These are phyloP conservation scores for Drosophila murphyi DNA, from an alignment of 1,140 invertebrate species.

Conservation along the genomic window DNA sequence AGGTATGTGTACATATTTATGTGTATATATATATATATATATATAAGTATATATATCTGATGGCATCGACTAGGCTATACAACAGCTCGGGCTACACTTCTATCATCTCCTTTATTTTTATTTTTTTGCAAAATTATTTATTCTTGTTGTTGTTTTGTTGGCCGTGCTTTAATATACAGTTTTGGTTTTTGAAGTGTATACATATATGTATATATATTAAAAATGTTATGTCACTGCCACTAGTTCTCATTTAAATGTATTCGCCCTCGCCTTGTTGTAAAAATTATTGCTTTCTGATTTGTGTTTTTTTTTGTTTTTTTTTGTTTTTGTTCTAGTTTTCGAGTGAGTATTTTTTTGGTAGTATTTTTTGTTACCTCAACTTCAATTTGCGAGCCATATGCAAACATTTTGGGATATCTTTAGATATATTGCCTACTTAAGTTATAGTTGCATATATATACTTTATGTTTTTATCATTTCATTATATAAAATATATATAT, in stretches of 20 bases:
- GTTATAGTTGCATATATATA: constrained; percentile 72
- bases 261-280: constrained; percentile 53
- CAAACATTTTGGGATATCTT: constrained; percentile 73
- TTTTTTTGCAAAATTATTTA: constrained; percentile 2
- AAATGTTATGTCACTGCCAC: constrained; percentile 73
- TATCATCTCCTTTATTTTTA: neutral
- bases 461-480: constrained; percentile 39
- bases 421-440: constrained; percentile 77
- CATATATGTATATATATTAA: constrained; percentile 46
- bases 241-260: constrained; percentile 56
- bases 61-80: constrained; percentile 44
- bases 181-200: constrained; percentile 17
- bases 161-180: constrained; percentile 59
- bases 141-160: constrained; percentile 17
- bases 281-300: constrained; percentile 80
- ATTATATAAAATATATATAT: constrained; percentile 71
- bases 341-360: constrained; percentile 32
- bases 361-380: constrained; percentile 62
- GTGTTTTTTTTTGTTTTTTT: constrained; percentile 6
- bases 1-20: constrained; percentile 34
- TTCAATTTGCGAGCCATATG: constrained; percentile 73
- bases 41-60: constrained; percentile 57
- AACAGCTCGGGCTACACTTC: constrained; percentile 23
- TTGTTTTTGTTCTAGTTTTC: constrained; percentile 10
- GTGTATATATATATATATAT: constrained; percentile 46